phyloP scores from a whole-genome alignment of 2,888 invertebrate species.

The Oithona nana region DNA sequence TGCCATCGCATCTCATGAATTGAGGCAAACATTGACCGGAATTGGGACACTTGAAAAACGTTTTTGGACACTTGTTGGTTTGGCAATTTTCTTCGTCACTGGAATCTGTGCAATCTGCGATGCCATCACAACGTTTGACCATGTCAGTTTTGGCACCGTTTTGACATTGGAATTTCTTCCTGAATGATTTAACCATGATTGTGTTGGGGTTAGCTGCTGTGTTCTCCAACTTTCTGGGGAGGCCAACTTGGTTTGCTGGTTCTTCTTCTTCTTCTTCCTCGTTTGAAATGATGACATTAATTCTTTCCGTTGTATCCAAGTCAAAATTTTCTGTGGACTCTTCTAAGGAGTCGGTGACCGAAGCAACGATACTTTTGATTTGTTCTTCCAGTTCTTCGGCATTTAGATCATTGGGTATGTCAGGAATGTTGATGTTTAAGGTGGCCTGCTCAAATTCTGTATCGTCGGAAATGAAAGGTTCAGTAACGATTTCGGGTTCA shows the following conservation, averaged over 20 bases:
- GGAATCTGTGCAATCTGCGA: slow-evolving; percentile 44
- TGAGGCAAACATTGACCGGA: slow-evolving; percentile 36
- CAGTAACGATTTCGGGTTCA: neutral
- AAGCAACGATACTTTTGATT: neutral
- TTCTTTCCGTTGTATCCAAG: neutral
- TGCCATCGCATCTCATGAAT: slow-evolving; percentile 39
- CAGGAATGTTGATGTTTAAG: neutral
- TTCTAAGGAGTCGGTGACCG: neutral
- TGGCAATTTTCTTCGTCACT: slow-evolving; percentile 48
- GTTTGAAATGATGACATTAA: neutral
- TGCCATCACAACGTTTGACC: slow-evolving; percentile 36
- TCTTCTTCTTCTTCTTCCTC: neutral
- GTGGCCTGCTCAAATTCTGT: neutral
- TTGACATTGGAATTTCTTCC: slow-evolving; percentile 19
- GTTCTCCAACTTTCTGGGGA: neutral
- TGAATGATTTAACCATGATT: neutral
- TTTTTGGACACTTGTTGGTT: slow-evolving; percentile 24
- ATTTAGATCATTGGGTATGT: neutral
- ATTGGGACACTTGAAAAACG: neutral
- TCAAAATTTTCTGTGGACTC: neutral
- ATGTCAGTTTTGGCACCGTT: slow-evolving; percentile 12
- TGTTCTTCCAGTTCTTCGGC: neutral
- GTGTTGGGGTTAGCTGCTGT: neutral
- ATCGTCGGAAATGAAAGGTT: neutral
- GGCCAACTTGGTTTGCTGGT: neutral